Evolutionary conservation across 2,113 vertebrate genomes (phyloP).

Genomic region (Paradoxurus hermaphroditus): DNA sequence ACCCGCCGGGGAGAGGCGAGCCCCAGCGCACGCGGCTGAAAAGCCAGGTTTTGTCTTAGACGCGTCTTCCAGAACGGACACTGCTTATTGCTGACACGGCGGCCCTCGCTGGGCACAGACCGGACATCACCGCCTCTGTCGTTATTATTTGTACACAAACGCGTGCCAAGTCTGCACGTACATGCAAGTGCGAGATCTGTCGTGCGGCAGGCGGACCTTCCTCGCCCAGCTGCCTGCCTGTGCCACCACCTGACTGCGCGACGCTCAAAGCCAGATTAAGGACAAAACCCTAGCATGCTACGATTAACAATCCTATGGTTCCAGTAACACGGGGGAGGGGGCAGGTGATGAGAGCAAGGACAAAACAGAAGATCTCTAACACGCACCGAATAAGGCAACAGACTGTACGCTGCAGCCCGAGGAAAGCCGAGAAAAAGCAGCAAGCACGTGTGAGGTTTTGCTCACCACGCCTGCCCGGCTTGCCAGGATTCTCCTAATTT

Average conservation of each 20-base stretch:
- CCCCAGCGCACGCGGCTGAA: constrained; percentile 48
- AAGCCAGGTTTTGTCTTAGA: constrained; percentile 61
- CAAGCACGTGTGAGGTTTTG: neutral
- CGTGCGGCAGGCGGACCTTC: constrained; percentile 55
- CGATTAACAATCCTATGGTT: constrained; percentile 64
- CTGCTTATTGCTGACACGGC: constrained; percentile 75
- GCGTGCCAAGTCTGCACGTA: constrained; percentile 71
- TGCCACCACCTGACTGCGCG: constrained; percentile 80
- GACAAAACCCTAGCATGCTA: constrained; percentile 76
- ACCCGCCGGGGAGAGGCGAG: constrained; percentile 47
- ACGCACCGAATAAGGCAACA: constrained; percentile 77
- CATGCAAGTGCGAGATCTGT: constrained; percentile 75
- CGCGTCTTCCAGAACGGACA: constrained; percentile 66
- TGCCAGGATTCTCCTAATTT: neutral
- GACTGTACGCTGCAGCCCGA: constrained; percentile 52
- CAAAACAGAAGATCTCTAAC: constrained; percentile 59
- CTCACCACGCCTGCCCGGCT: neutral
- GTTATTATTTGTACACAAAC: constrained; percentile 74
- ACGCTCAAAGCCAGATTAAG: constrained; percentile 74
- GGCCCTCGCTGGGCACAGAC: constrained; percentile 63
- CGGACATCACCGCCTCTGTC: constrained; percentile 30
- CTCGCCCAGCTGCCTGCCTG: constrained; percentile 76
- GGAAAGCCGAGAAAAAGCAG: constrained; percentile 26
- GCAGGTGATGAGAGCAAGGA: constrained; percentile 61
- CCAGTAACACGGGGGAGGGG: constrained; percentile 60